phyloP scores from a whole-genome alignment of 2,888 invertebrate species.

The Lycaena phlaeas region DNA sequence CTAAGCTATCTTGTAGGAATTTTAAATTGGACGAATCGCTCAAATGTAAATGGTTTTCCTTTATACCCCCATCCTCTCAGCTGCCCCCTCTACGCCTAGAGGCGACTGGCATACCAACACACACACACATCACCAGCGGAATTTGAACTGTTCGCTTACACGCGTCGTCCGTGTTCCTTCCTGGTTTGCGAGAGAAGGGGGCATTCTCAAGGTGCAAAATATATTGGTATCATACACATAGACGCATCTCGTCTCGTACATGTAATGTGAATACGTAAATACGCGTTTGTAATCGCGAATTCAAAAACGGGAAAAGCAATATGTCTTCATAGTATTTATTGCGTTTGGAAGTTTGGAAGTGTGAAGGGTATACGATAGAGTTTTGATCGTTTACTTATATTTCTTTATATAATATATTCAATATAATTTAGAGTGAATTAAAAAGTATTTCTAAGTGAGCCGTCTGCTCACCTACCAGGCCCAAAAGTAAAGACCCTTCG shows the following conservation, averaged over 20 bases:
- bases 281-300: constrained; percentile 65
- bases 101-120: constrained; percentile 70
- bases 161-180: constrained; percentile 46
- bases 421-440: too few relatives aligned
- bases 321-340: constrained; percentile 53
- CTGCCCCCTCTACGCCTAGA: constrained; percentile 70
- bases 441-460: too few relatives aligned
- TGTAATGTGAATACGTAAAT: constrained; percentile 72
- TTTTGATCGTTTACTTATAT: too few relatives aligned
- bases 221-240: constrained; percentile 53
- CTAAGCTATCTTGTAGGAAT: constrained; percentile 74
- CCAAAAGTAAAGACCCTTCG: too few relatives aligned
- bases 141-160: constrained; percentile 52
- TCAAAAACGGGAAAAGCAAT: constrained; percentile 72
- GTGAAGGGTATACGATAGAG: too few relatives aligned
- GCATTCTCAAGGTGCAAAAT: constrained; percentile 35
- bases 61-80: constrained; percentile 70
- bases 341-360: too few relatives aligned
- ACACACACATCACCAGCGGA: constrained; percentile 56
- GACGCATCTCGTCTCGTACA: constrained; percentile 60
- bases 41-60: constrained; percentile 76
- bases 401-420: too few relatives aligned
- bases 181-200: constrained; percentile 41
- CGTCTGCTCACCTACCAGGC: too few relatives aligned
- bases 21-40: constrained; percentile 76